Evolutionary conservation across 2,797 vertebrate genomes (phyloP).

Genomic region (Bradypodion ventrale): DNA sequence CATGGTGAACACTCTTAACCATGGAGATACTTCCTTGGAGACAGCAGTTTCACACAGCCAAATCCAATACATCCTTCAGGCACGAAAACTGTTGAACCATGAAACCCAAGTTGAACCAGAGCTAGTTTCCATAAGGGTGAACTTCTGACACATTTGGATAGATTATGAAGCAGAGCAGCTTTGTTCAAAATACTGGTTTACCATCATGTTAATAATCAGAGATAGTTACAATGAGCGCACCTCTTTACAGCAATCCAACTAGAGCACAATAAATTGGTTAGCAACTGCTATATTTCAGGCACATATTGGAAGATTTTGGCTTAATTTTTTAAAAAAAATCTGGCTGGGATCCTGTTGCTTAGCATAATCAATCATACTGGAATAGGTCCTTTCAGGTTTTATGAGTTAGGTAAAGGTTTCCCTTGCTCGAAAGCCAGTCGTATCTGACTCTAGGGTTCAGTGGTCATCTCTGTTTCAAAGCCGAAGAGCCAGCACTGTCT

Average conservation of each 20-base stretch:
- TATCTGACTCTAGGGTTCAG: too few species aligned
- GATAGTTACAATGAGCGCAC: not conserved
- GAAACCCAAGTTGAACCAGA: not conserved
- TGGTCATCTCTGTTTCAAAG: too few species aligned
- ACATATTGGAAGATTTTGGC: constrained; percentile 13
- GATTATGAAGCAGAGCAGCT: not conserved
- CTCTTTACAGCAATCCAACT: not conserved
- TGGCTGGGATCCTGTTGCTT: too few species aligned
- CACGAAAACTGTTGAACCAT: not conserved
- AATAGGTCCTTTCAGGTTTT: too few species aligned
- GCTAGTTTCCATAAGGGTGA: not conserved
- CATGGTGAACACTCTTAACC: too few species aligned
- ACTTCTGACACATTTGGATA: not conserved
- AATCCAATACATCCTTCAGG: not conserved
- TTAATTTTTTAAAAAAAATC: too few species aligned
- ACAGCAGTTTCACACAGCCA: not conserved
- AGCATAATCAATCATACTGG: not conserved
- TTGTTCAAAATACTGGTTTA: not conserved
- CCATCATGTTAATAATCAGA: not conserved
- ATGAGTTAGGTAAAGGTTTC: too few species aligned
- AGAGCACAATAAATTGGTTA: not conserved
- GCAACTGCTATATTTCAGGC: not conserved
- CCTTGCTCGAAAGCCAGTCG: too few species aligned
- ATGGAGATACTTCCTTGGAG: not conserved
- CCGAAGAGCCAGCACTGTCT: too few species aligned